Evolutionary conservation across 1,140 invertebrate genomes (phyloP).

Genomic region (Bursaphelenchus mucronatus): DNA sequence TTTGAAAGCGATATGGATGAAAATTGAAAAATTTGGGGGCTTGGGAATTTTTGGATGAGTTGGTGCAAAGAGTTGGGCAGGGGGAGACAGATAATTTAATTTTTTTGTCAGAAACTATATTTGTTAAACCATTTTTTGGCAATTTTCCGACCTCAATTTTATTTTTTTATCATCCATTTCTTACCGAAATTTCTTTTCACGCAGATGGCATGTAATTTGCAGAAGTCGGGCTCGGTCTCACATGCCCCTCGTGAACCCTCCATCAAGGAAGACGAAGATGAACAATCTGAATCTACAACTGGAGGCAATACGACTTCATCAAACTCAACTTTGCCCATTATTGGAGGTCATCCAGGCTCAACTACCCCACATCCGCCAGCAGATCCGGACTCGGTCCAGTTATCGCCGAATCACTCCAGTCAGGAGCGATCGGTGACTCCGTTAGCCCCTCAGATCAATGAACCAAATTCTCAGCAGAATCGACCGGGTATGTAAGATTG

Average conservation of each 20-base stretch:
- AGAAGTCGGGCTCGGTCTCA: constrained; percentile 56
- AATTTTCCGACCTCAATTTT: not conserved
- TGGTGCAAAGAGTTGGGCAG: constrained; percentile 9
- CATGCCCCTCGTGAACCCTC: constrained; percentile 57
- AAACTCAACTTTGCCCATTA: constrained; percentile 33
- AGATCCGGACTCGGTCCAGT: constrained; percentile 8
- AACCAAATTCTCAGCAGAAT: constrained; percentile 7
- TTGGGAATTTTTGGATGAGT: constrained; percentile 11
- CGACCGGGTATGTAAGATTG: not conserved
- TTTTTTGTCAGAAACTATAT: too few species aligned
- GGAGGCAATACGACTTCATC: constrained; percentile 33
- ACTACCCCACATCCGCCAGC: not conserved
- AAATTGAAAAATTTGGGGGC: too few species aligned
- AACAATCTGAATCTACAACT: constrained; percentile 40
- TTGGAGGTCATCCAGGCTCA: constrained; percentile 24
- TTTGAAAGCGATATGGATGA: too few species aligned
- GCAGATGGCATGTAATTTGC: constrained; percentile 25
- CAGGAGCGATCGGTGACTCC: constrained; percentile 28
- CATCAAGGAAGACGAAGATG: constrained; percentile 59
- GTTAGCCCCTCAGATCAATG: constrained; percentile 12
- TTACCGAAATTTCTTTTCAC: constrained; percentile 10
- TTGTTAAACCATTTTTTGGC: too few species aligned
- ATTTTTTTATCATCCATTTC: not conserved
- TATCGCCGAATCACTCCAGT: constrained; percentile 10
- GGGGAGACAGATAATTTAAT: too few species aligned